phyloP scores from a whole-genome alignment of 2,888 invertebrate genomes.

The Chrysopilus asiliformis region DNA sequence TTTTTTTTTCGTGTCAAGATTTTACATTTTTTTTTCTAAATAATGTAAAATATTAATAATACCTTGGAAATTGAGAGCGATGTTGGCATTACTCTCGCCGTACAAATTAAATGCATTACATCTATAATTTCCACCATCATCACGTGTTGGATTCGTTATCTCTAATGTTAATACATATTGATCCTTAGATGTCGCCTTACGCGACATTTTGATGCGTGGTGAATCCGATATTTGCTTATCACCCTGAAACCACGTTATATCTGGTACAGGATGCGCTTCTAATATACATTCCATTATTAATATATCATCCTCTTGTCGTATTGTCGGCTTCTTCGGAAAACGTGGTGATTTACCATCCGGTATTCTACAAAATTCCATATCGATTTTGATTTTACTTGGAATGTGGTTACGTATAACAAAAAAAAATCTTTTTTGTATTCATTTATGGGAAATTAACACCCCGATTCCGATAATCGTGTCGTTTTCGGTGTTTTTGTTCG shows the following conservation, averaged over 20 bases:
- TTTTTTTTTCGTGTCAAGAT: no score
- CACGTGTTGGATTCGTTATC: slow-evolving; percentile 87
- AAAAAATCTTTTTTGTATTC: no score
- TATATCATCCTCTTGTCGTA: slow-evolving; percentile 83
- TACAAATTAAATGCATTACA: slow-evolving; percentile 97
- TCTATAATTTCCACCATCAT: slow-evolving; percentile 97
- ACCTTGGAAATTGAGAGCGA: slow-evolving; percentile 99
- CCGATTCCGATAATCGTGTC: no score
- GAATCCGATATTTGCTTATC: slow-evolving; percentile 72
- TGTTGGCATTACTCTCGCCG: slow-evolving; percentile 99
- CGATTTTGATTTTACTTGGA: no score
- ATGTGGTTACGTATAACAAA: no score
- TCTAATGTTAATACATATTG: slow-evolving; percentile 83
- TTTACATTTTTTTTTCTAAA: no score
- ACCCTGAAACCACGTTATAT: slow-evolving; percentile 92
- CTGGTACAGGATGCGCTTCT: slow-evolving; percentile 90
- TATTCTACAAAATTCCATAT: slow-evolving; percentile 66
- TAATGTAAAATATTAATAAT: slow-evolving; percentile 16
- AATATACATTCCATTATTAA: slow-evolving; percentile 91
- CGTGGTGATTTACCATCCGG: slow-evolving; percentile 91
- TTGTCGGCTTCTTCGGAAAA: slow-evolving; percentile 94
- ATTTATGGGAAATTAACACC: no score
- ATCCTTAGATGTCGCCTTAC: slow-evolving; percentile 80
- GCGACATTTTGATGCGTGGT: slow-evolving; percentile 73
- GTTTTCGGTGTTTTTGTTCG: no score